These are phyloP conservation scores for Cynopterus sphinx DNA, from an alignment of 2,797 vertebrate genomes.

Conservation along the genomic window DNA sequence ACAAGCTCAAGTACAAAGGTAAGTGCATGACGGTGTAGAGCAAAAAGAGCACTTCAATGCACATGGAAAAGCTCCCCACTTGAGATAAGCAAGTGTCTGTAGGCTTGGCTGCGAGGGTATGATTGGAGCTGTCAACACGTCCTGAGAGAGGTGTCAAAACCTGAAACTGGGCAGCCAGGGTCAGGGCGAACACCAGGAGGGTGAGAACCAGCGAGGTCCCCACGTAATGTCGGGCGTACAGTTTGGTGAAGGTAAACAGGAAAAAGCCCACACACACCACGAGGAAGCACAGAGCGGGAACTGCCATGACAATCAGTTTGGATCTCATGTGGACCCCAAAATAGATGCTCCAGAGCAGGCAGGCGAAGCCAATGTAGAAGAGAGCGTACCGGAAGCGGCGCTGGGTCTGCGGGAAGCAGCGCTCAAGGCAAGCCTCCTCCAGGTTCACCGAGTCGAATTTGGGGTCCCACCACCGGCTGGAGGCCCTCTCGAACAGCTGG, in stretches of 20 bases:
- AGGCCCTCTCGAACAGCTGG: slow-evolving; percentile 96
- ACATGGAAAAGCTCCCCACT: slow-evolving; percentile 96
- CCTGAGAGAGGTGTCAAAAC: slow-evolving; percentile 84
- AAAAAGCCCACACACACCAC: slow-evolving; percentile 91
- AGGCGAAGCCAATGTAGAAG: slow-evolving; percentile 92
- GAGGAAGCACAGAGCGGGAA: slow-evolving; percentile 91
- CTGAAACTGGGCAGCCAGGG: slow-evolving; percentile 93
- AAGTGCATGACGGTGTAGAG: slow-evolving; percentile 97
- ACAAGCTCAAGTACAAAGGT: slow-evolving; percentile 93
- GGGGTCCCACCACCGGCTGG: slow-evolving; percentile 96
- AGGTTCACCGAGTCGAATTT: slow-evolving; percentile 96
- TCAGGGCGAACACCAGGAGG: slow-evolving; percentile 91
- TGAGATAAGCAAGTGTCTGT: slow-evolving; percentile 91
- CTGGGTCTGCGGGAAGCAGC: slow-evolving; percentile 97
- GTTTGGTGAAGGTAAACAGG: slow-evolving; percentile 93
- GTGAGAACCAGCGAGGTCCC: slow-evolving; percentile 92
- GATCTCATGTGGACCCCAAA: slow-evolving; percentile 90
- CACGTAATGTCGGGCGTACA: slow-evolving; percentile 90
- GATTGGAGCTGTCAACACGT: slow-evolving; percentile 83
- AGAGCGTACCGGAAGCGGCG: slow-evolving; percentile 96
- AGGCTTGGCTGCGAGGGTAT: slow-evolving; percentile 37
- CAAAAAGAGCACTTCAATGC: slow-evolving; percentile 95
- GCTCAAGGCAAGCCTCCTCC: slow-evolving; percentile 96
- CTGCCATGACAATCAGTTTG: slow-evolving; percentile 87
- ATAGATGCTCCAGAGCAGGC: slow-evolving; percentile 94